phyloP scores from a whole-genome alignment of 2,113 vertebrate genomes.

The Copsychus sechellarum region DNA sequence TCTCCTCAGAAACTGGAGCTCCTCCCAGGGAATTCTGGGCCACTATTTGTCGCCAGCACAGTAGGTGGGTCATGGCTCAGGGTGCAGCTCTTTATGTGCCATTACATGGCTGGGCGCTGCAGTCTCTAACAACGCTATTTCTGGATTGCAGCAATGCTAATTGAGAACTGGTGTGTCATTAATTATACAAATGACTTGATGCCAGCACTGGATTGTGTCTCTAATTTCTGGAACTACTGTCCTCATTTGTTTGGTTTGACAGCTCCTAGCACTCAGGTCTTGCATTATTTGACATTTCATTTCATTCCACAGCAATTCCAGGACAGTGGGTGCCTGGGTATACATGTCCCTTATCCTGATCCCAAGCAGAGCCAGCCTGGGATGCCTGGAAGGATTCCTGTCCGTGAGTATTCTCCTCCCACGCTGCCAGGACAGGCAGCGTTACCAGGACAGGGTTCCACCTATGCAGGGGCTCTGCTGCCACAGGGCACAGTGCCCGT shows the following conservation, averaged over 20 bases:
- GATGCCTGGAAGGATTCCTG: not conserved
- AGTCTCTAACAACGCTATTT: constrained; percentile 32
- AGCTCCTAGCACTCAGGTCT: not conserved
- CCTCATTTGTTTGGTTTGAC: constrained; percentile 43
- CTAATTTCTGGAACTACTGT: constrained; percentile 50
- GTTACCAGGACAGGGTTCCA: not conserved
- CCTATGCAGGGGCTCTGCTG: not conserved
- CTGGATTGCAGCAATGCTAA: constrained; percentile 41
- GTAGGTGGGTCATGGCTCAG: constrained; percentile 31
- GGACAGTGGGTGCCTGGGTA: not conserved
- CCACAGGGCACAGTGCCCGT: not conserved
- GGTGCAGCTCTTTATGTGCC: not conserved
- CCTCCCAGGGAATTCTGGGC: not conserved
- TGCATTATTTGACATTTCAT: not conserved
- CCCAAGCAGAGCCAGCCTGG: not conserved
- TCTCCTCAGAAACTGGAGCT: constrained; percentile 15
- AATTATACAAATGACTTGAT: constrained; percentile 42
- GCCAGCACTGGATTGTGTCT: not conserved
- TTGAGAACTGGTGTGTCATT: constrained; percentile 56
- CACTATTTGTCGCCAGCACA: constrained; percentile 31
- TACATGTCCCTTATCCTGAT: not conserved
- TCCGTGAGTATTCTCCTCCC: not conserved
- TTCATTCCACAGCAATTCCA: not conserved
- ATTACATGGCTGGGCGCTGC: not conserved
- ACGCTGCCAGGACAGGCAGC: accelerated